Base-by-base conservation (phyloP, 2,888 invertebrate species). In the Rhopalosiphum nymphaeae region DNA sequence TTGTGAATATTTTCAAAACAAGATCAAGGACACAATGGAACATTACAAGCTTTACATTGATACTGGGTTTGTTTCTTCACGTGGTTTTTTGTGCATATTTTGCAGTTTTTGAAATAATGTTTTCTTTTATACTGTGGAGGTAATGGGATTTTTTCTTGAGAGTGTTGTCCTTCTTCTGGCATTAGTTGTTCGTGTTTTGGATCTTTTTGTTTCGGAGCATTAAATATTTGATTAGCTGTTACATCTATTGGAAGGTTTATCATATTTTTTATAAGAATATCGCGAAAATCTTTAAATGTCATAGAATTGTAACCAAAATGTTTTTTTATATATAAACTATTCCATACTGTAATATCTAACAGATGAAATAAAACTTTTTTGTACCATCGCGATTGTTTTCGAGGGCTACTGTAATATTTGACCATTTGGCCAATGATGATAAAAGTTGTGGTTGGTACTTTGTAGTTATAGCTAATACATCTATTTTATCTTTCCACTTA, bases 401-500 rank as follows among this genome's bases (percentile, higher is more conserved):
- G 36, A 25, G 67, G 78, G 36, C 91, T 91, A 3, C 49, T 67
- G 9, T 78, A 91, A 78, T 91, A 91, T 78, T 67, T 67, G 1
- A 49, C n/a, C 49, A 49, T 91, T 67, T 91, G 49, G 78, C n/a
- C n/a, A n/a, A n/a, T 3, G 78, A 61, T 67, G 11, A 10, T 46
- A 26, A n/a, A 67, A 91, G 46, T n/a, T 42, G 53, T 90, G 89
- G 90, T 21, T 90, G 84, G 42, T 88, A 86, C 44, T 57, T 87
- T 26, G 87, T 91, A n/a, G 53, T 94, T 67, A 91, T 90, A 10
- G 46, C 42, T 44, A 91, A 44, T n/a, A 94, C 84, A 57, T 91
- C 87, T 9, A 85, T 57, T 90, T 85, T 93, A 53, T 90, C 92
- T 90, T 85, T 91, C 91, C 89, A 91, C 46, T 92, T 89, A 13